phyloP scores from a whole-genome alignment of 2,113 vertebrate species.

The Leptobrachium ailaonicum region DNA sequence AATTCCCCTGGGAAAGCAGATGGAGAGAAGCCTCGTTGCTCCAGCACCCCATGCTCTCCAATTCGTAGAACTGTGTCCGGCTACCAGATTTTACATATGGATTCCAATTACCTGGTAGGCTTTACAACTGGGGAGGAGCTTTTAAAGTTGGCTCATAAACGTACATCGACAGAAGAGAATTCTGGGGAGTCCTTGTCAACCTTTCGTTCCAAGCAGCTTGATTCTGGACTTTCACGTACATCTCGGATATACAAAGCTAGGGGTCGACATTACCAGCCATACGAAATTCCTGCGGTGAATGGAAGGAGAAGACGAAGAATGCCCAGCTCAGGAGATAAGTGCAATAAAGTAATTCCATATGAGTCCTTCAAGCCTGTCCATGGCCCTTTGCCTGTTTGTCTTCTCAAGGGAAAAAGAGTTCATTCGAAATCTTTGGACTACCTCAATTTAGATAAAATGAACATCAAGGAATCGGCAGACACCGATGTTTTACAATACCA shows the following conservation, averaged over 20 bases:
- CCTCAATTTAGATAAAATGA: conserved; percentile 98
- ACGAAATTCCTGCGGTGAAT: conserved; percentile 86
- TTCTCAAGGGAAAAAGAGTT: conserved; percentile 86
- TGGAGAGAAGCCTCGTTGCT: conserved; percentile 85
- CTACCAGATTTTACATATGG: conserved; percentile 96
- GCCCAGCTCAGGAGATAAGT: conserved; percentile 93
- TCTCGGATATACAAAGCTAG: conserved; percentile 84
- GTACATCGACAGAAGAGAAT: conserved; percentile 73
- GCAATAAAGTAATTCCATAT: conserved; percentile 73
- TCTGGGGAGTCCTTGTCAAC: conserved; percentile 68
- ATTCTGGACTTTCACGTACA: conserved; percentile 76
- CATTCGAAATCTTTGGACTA: conserved; percentile 97
- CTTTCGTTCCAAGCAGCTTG: conserved; percentile 73
- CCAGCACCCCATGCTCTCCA: conserved; percentile 92
- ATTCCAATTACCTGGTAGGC: conserved; percentile 93
- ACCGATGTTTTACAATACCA: conserved; percentile 92
- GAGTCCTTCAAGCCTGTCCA: conserved; percentile 79
- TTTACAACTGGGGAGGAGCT: conserved; percentile 94
- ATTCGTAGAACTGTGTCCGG: conserved; percentile 83
- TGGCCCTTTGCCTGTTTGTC: conserved; percentile 83
- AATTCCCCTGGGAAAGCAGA: conserved; percentile 73
- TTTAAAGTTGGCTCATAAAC: conserved; percentile 87
- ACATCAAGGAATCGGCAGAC: conserved; percentile 87
- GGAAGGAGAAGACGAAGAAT: conserved; percentile 83
- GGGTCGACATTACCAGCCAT: conserved; percentile 90